These are phyloP conservation scores for Brenthis hecate DNA, from an alignment of 2,888 invertebrate genomes.

Conservation along the genomic window DNA sequence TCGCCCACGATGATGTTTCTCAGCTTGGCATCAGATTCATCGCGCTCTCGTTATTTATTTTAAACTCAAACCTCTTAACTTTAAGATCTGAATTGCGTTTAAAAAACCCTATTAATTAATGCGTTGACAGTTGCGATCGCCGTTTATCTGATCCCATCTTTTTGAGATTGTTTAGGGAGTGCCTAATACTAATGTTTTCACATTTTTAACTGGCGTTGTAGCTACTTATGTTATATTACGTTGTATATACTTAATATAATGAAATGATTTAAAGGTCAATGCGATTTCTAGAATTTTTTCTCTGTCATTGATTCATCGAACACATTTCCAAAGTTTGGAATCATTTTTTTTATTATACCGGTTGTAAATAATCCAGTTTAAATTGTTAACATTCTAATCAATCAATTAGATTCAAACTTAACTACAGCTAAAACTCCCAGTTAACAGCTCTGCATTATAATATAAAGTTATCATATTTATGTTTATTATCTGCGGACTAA, in stretches of 20 bases:
- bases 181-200: slow-evolving; percentile 49
- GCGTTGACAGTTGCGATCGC: slow-evolving; percentile 73
- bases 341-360: too few relatives aligned
- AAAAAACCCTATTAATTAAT: slow-evolving; percentile 58
- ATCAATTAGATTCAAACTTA: too few relatives aligned
- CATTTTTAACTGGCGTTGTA: slow-evolving; percentile 43
- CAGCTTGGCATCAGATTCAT: slow-evolving; percentile 66
- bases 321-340: too few relatives aligned
- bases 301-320: too few relatives aligned
- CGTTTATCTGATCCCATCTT: slow-evolving; percentile 75
- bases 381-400: too few relatives aligned
- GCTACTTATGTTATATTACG: slow-evolving; percentile 6
- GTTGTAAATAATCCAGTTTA: too few relatives aligned
- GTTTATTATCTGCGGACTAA: too few relatives aligned
- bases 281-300: too few relatives aligned
- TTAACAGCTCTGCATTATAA: too few relatives aligned
- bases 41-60: slow-evolving; percentile 45
- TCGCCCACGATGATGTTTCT: slow-evolving; percentile 73
- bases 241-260: background rate
- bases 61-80: slow-evolving; percentile 54
- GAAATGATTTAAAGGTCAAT: too few relatives aligned
- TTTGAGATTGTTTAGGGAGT: slow-evolving; percentile 60
- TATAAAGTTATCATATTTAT: too few relatives aligned
- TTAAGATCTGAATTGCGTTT: slow-evolving; percentile 57
- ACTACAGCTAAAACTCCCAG: too few relatives aligned